These are phyloP conservation scores for Drosophila ogumai DNA, from an alignment of 1,140 invertebrate genomes.

Conservation along the genomic window DNA sequence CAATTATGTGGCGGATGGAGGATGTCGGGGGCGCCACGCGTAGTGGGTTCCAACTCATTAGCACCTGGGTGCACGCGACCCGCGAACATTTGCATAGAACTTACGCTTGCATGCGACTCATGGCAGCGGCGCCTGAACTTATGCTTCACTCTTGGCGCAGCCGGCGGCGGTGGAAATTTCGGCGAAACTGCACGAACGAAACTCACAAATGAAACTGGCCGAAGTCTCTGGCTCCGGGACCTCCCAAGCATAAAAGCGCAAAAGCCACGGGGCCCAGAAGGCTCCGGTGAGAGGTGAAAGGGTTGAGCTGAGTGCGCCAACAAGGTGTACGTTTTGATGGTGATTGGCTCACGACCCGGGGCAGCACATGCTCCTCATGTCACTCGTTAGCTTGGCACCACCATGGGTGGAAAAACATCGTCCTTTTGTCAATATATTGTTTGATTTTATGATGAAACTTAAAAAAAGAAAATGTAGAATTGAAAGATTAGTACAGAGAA, in stretches of 20 bases:
- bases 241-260: slow-evolving; percentile 74
- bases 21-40: slow-evolving; percentile 3
- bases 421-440: neutral
- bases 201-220: slow-evolving; percentile 71
- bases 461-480: neutral
- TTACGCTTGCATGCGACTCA: slow-evolving; percentile 82
- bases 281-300: slow-evolving; percentile 22
- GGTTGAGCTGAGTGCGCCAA: slow-evolving; percentile 48
- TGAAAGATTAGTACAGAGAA: too few relatives aligned
- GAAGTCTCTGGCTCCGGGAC: slow-evolving; percentile 32
- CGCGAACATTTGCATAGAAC: slow-evolving; percentile 60
- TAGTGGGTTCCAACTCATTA: slow-evolving; percentile 55
- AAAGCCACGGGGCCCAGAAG: slow-evolving; percentile 36
- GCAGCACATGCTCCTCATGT: slow-evolving; percentile 16
- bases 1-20: slow-evolving; percentile 31
- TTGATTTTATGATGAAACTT: neutral
- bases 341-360: slow-evolving; percentile 51
- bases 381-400: slow-evolving; percentile 27
- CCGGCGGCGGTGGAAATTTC: slow-evolving; percentile 15
- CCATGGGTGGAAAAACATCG: neutral
- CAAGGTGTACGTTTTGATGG: slow-evolving; percentile 62
- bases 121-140: slow-evolving; percentile 55
- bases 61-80: slow-evolving; percentile 57
- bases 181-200: slow-evolving; percentile 72
- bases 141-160: slow-evolving; percentile 48